These are phyloP conservation scores for Philypnodon macrostomus DNA, from an alignment of 2,797 vertebrate species.

Conservation along the genomic window DNA sequence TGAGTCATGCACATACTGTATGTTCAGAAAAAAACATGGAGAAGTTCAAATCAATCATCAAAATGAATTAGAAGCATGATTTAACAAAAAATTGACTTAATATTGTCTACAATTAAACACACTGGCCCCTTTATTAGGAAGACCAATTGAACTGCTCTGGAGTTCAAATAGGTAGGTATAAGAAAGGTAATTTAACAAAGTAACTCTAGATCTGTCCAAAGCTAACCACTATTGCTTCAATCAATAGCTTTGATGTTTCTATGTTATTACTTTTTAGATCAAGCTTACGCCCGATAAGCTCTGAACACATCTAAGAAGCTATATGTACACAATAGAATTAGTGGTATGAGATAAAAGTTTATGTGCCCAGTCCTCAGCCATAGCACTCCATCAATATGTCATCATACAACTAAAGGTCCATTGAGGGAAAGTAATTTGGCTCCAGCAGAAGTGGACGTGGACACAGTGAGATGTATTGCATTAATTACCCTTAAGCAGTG, in stretches of 20 bases:
- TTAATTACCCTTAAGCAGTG: slow-evolving; percentile 73
- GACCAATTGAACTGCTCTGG: too few relatives aligned
- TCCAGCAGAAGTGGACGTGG: slow-evolving; percentile 43
- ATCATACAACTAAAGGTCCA: slow-evolving; percentile 33
- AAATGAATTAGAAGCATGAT: too few relatives aligned
- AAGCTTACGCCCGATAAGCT: slow-evolving; percentile 28
- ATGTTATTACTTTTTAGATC: slow-evolving; percentile 36
- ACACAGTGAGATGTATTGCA: slow-evolving; percentile 54
- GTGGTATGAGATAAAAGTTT: slow-evolving; percentile 18
- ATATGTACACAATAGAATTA: slow-evolving; percentile 5
- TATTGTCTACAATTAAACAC: too few relatives aligned
- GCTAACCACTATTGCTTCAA: slow-evolving; percentile 12
- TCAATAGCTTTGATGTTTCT: slow-evolving; percentile 39
- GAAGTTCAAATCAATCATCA: too few relatives aligned
- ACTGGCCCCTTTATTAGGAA: too few relatives aligned
- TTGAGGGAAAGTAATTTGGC: slow-evolving; percentile 40
- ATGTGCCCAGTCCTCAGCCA: slow-evolving; percentile 13
- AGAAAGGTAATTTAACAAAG: slow-evolving; percentile 24
- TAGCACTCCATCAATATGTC: slow-evolving; percentile 37
- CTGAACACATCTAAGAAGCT: slow-evolving; percentile 20
- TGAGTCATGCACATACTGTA: too few relatives aligned
- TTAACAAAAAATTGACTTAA: too few relatives aligned
- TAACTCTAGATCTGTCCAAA: slow-evolving; percentile 16
- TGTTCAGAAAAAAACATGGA: too few relatives aligned
- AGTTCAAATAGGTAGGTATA: too few relatives aligned